phyloP scores from a whole-genome alignment of 92 coral and sea anemone genomes.

The Muricea muricata region DNA sequence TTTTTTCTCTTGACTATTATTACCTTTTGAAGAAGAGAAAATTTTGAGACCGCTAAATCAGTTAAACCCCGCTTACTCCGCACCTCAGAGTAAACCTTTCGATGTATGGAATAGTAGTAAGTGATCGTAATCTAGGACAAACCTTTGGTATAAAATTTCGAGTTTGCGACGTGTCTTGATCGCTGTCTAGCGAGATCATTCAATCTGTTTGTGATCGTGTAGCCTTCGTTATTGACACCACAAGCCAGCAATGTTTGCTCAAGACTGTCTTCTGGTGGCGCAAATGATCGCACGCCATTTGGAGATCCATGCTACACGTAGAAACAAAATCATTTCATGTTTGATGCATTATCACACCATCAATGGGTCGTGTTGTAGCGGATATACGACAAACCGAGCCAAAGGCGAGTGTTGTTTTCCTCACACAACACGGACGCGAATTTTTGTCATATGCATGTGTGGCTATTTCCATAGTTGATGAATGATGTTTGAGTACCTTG shows the following conservation, averaged over 20 bases:
- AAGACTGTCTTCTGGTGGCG: constrained; percentile 85
- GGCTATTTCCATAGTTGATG: too few species aligned
- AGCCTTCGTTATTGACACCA: constrained; percentile 93
- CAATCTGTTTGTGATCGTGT: constrained; percentile 84
- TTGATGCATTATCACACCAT: too few species aligned
- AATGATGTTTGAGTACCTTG: constrained; percentile 61
- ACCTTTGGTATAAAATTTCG: constrained; percentile 96
- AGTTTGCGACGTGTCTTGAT: constrained; percentile 93
- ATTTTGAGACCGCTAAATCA: too few species aligned
- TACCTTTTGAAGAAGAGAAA: not conserved
- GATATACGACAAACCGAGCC: too few species aligned
- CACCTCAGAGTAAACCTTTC: too few species aligned
- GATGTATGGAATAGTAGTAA: too few species aligned
- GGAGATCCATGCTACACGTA: constrained; percentile 59
- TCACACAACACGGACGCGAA: too few species aligned
- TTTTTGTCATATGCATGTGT: too few species aligned
- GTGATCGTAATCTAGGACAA: not conserved
- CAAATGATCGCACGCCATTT: constrained; percentile 80
- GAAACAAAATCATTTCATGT: not conserved
- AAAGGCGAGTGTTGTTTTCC: too few species aligned
- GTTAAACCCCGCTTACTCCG: too few species aligned
- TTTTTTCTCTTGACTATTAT: not conserved
- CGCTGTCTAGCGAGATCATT: constrained; percentile 72
- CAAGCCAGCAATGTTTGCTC: constrained; percentile 89
- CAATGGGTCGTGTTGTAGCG: too few species aligned